Evolutionary conservation across 2,888 invertebrate species (phyloP).

Genomic region (Chloromyia formosa): DNA sequence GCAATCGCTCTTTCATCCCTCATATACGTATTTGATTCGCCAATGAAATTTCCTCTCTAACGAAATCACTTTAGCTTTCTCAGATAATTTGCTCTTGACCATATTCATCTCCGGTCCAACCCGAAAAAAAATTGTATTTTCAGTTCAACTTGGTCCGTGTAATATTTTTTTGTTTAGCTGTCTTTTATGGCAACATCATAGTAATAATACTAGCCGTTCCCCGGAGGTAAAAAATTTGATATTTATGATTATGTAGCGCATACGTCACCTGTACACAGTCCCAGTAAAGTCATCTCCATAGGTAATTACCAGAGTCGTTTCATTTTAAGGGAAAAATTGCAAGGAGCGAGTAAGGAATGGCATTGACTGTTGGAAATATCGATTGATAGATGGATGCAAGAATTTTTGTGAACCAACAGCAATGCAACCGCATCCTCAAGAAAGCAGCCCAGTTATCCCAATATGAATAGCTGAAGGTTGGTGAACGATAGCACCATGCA

Average conservation of each 20-base stretch:
- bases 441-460: no score
- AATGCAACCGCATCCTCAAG: no score
- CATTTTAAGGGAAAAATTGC: slow-evolving; percentile 16
- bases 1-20: slow-evolving; percentile 8
- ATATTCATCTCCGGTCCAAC: slow-evolving; percentile 10
- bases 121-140: slow-evolving; percentile 29
- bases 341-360: not conserved
- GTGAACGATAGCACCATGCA: no score
- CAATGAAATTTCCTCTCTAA: slow-evolving; percentile 38
- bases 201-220: slow-evolving; percentile 27
- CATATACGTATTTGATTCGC: not conserved
- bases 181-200: slow-evolving; percentile 32
- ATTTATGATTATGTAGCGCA: slow-evolving; percentile 51
- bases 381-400: no score
- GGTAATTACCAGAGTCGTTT: slow-evolving; percentile 40
- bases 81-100: slow-evolving; percentile 30
- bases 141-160: slow-evolving; percentile 1
- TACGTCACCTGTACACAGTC: slow-evolving; percentile 46
- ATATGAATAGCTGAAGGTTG: no score
- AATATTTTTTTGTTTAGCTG: slow-evolving; percentile 15
- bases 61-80: slow-evolving; percentile 36
- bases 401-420: no score
- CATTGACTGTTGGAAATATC: not conserved
- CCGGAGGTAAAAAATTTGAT: slow-evolving; percentile 48
- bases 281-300: slow-evolving; percentile 30